Conservation (phyloP, 2,888 invertebrate genomes). For the Sinohyriopsis cumingii region DNA sequence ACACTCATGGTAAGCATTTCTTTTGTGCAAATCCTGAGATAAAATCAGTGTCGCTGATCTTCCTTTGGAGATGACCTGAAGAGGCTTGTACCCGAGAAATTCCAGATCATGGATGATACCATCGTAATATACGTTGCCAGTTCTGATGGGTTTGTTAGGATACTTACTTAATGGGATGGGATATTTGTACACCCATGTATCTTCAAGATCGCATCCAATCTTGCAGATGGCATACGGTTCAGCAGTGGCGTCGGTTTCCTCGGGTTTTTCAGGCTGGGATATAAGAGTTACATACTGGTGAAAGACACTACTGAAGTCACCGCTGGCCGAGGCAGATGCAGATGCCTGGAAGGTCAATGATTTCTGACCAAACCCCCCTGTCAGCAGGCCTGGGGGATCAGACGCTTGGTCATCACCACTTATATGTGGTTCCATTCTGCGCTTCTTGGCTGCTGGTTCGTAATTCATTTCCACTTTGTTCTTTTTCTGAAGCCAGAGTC, state of each 20-base stretch:
- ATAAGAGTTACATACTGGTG: conserved; percentile 54
- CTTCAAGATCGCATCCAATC: conserved; percentile 61
- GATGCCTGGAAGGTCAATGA: conserved; percentile 33
- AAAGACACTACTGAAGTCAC: conserved; percentile 36
- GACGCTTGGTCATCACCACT: conserved; percentile 55
- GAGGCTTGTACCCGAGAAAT: conserved; percentile 55
- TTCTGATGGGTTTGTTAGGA: conserved; percentile 50
- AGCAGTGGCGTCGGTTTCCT: conserved; percentile 2
- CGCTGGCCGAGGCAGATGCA: conserved; percentile 50
- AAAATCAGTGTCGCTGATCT: conserved; percentile 56
- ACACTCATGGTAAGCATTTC: conserved; percentile 35
- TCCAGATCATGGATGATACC: conserved; percentile 58
- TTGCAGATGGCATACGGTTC: conserved; percentile 35
- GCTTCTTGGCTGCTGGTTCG: conserved; percentile 47
- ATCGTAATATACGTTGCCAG: conserved; percentile 60
- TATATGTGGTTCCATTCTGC: conserved; percentile 62
- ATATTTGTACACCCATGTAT: conserved; percentile 60
- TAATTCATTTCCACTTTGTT: conserved; percentile 27
- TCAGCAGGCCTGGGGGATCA: conserved; percentile 27
- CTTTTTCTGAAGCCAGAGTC: too few relatives aligned
- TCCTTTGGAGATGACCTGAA: conserved; percentile 59
- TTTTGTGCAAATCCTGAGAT: conserved; percentile 54
- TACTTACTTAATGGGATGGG: conserved; percentile 55
- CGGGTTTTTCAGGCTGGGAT: conserved; percentile 14
- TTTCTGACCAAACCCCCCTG: conserved; percentile 27